Conservation (phyloP, 1,140 invertebrate species). For the Calosoma granatense region DNA sequence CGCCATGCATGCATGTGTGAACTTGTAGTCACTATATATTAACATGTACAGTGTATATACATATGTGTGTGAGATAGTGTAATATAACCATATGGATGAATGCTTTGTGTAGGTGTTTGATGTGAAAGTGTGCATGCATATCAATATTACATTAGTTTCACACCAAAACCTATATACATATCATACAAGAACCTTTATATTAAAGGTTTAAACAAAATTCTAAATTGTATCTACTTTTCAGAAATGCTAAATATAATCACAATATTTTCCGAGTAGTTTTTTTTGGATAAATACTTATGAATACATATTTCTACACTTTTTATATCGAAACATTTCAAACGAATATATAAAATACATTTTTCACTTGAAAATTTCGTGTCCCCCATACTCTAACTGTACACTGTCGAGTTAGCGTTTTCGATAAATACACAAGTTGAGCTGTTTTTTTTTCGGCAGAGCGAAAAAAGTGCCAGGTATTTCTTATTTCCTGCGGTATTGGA, state of each 20-base stretch:
- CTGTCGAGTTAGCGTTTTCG: constrained; percentile 1
- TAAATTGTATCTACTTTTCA: too few species aligned
- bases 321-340: too few species aligned
- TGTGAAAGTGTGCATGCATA: neutral
- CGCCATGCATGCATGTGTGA: neutral
- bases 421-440: constrained; percentile 8
- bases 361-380: neutral
- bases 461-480: constrained; percentile 16
- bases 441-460: neutral
- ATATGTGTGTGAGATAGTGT: too few species aligned
- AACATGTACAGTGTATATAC: too few species aligned
- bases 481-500: constrained; percentile 32
- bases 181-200: too few species aligned
- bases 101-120: neutral
- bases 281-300: too few species aligned
- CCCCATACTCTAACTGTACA: neutral
- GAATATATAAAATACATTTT: constrained; percentile 1
- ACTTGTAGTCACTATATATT: neutral
- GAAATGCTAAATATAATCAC: too few species aligned
- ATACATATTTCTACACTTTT: too few species aligned
- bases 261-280: too few species aligned
- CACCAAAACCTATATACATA: too few species aligned
- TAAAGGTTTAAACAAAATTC: too few species aligned
- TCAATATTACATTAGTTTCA: neutral
- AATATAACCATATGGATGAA: too few species aligned